phyloP scores from a whole-genome alignment of 2,797 vertebrate genomes.

The Sarcoramphus papa region DNA sequence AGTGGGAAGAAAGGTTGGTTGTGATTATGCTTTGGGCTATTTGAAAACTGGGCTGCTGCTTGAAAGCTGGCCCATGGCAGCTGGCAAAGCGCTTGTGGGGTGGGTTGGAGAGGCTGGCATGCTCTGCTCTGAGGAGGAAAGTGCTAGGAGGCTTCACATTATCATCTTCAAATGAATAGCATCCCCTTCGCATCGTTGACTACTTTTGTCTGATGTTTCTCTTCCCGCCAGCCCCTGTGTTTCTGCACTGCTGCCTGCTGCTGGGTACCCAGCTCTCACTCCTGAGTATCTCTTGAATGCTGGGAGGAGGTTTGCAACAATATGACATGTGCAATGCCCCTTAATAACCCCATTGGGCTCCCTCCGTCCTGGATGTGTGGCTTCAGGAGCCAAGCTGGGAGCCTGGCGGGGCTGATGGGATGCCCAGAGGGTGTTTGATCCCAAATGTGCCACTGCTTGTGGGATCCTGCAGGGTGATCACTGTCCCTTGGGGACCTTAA shows the following conservation, averaged over 20 bases:
- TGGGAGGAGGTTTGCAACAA: neutral
- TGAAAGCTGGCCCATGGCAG: neutral
- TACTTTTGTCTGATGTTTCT: neutral
- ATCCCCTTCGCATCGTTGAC: neutral
- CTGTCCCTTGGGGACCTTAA: neutral
- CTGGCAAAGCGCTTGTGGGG: neutral
- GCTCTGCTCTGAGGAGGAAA: neutral
- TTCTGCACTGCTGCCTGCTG: neutral
- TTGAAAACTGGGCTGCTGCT: neutral
- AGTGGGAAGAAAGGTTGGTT: neutral
- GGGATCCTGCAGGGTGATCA: neutral
- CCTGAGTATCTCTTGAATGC: neutral
- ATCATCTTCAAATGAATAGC: neutral
- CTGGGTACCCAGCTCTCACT: neutral
- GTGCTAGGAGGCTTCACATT: neutral
- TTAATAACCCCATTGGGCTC: neutral
- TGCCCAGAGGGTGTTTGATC: neutral
- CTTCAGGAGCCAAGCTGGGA: neutral
- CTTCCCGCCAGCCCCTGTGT: neutral
- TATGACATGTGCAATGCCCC: accelerated
- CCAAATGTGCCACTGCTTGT: neutral
- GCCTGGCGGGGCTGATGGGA: neutral
- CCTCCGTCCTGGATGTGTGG: neutral
- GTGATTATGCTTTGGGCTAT: neutral
- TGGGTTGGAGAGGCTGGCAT: neutral